Base-by-base conservation (phyloP, 2,113 vertebrate genomes). In the Xenopus borealis region DNA sequence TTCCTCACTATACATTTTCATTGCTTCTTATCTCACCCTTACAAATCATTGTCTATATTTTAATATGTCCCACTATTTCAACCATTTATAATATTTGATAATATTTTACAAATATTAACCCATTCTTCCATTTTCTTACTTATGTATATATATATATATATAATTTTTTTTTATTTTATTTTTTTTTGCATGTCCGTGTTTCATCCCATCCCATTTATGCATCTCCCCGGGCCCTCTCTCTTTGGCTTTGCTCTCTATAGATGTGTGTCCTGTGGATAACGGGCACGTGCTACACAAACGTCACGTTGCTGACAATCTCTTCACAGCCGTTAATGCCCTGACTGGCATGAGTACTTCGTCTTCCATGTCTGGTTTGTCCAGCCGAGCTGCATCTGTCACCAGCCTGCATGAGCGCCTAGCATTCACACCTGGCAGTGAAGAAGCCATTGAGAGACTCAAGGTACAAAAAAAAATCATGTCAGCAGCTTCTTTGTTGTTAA, bases 311-410 rank as follows among this genome's bases (percentile, higher is more conserved):
- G 94, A 94, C 95, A 83, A 85, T 93, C 91, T 97, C 91, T 98
- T 94, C 94, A 94, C 96, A 99, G 97, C 98, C 94, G 97, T 95
- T 90, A 96, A 97, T 57, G 93, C 95, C 82, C 95, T 98, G 77
- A 95, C 94, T 4, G 96, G 94, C 82, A 94, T 98, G 94, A 99
- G 96, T 80, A 96, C 97, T 68, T 98, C 96, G 20, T 95, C 95
- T 62, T 95, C 96, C 62, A 92, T 98, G 76, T 93, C 96, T 0
- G 95, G 92, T 80, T 79, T 98, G 85, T 95, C 96, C 87, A 98
- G 96, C 84, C 94, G 95, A 0, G 96, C 97, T 0, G 95, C 94
- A 75, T 98, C 97, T 0, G 96, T 99, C 0, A 90, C 92, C 88
- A 97, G 94, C 83, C 93, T 99, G 27, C 96, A 98, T 0, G 97